A percentile compares a stretch with the other conserved stretches of the same genome.
Evolutionary conservation across 35 echinoderm and acorn worm species (phyloP).

Genomic region (Anneissia japonica): DNA sequence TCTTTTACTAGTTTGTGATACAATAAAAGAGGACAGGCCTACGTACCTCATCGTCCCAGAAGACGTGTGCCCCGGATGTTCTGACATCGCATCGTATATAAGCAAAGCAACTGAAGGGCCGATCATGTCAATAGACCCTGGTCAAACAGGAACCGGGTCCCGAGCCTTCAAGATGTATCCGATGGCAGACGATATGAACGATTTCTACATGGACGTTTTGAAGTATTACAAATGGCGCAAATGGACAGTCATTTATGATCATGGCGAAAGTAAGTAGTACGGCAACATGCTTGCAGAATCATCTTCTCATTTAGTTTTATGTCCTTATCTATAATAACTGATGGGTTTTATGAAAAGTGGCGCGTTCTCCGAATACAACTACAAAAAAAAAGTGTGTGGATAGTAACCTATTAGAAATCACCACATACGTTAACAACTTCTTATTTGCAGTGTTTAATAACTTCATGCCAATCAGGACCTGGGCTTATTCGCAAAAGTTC

Average conservation of each 20-base stretch:
- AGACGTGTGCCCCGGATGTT: conserved; percentile 62
- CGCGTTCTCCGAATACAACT: no score
- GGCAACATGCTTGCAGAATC: no score
- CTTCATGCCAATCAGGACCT: neutral
- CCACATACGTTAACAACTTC: no score
- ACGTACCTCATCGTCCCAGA: conserved; percentile 40
- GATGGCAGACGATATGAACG: conserved; percentile 63
- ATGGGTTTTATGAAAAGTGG: no score
- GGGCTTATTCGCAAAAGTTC: neutral
- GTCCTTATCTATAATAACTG: no score
- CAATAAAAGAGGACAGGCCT: neutral
- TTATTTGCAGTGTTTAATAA: neutral
- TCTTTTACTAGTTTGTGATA: neutral
- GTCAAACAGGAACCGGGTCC: conserved; percentile 43
- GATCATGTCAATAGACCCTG: conserved; percentile 63
- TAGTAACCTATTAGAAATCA: no score
- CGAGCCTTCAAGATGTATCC: conserved; percentile 90
- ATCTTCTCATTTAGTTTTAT: no score
- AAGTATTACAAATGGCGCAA: conserved; percentile 78
- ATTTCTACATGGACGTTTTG: conserved; percentile 75
- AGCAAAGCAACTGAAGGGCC: conserved; percentile 73
- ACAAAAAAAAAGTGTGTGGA: no score
- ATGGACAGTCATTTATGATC: conserved; percentile 77
- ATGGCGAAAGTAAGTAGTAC: conserved; percentile 63
- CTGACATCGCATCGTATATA: conserved; percentile 63